Evolutionary conservation across 2,797 vertebrate genomes (phyloP).

Genomic region (Siniperca scherzeri): DNA sequence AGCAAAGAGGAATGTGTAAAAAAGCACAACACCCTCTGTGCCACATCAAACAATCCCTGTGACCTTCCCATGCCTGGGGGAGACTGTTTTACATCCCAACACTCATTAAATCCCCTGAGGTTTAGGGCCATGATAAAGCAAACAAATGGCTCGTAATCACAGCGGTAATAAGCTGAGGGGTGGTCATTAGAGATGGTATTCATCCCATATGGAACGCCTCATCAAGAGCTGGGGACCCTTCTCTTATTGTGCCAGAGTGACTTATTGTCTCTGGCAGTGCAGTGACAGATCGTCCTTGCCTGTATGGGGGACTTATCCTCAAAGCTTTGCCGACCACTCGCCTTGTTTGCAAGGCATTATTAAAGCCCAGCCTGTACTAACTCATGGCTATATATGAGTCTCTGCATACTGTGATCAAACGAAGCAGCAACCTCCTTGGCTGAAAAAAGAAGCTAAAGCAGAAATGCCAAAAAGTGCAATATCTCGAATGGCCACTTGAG

Average conservation of each 20-base stretch:
- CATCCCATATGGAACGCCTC: conserved; percentile 73
- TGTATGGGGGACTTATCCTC: conserved; percentile 53
- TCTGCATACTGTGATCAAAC: conserved; percentile 42
- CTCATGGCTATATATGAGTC: conserved; percentile 46
- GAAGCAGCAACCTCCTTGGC: too few species aligned
- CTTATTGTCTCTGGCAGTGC: conserved; percentile 75
- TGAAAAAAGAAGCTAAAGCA: too few species aligned
- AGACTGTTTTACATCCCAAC: conserved; percentile 72
- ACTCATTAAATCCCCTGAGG: conserved; percentile 74
- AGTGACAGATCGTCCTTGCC: conserved; percentile 60
- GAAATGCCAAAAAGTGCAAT: too few species aligned
- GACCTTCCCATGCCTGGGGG: conserved; percentile 73
- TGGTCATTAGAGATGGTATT: conserved; percentile 81
- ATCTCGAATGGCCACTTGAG: too few species aligned
- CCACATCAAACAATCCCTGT: conserved; percentile 64
- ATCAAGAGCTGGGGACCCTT: conserved; percentile 55
- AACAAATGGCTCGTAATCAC: conserved; percentile 84
- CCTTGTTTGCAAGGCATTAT: conserved; percentile 66
- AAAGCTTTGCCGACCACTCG: conserved; percentile 54
- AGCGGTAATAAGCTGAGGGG: conserved; percentile 76
- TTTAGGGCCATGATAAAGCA: conserved; percentile 83
- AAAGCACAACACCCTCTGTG: conserved; percentile 34
- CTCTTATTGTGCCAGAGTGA: conserved; percentile 74
- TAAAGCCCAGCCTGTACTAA: conserved; percentile 57
- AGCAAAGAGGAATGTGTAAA: conserved; percentile 32